Evolutionary conservation across 2,888 invertebrate species (phyloP).

Genomic region (Julus scanicus): DNA sequence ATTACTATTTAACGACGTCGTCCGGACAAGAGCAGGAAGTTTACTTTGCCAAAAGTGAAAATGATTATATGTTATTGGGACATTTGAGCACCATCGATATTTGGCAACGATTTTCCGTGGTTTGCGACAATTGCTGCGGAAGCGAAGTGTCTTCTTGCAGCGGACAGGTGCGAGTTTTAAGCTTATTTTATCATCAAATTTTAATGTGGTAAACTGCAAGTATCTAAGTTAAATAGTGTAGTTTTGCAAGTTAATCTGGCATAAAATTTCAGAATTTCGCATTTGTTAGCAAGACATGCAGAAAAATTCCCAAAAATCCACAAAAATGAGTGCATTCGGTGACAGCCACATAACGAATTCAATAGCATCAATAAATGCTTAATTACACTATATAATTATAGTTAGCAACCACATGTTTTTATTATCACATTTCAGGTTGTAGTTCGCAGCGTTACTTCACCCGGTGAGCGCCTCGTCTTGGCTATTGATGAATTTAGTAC

Average conservation of each 20-base stretch:
- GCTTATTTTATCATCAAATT: too few species aligned
- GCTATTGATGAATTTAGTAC: neutral
- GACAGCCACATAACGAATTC: too few species aligned
- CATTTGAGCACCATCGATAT: neutral
- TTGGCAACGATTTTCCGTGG: neutral
- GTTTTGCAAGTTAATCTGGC: too few species aligned
- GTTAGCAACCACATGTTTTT: too few species aligned
- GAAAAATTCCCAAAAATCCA: too few species aligned
- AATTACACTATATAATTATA: too few species aligned
- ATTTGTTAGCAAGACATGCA: too few species aligned
- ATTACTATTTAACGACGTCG: neutral
- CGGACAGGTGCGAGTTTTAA: neutral
- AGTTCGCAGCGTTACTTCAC: neutral
- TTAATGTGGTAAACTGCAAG: too few species aligned
- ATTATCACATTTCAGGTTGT: neutral
- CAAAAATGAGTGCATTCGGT: too few species aligned
- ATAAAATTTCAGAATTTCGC: too few species aligned
- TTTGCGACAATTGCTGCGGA: neutral
- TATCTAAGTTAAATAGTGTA: too few species aligned
- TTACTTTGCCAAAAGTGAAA: neutral
- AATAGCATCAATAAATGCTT: too few species aligned
- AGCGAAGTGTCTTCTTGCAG: neutral
- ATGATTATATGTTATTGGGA: neutral
- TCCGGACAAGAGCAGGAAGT: neutral
- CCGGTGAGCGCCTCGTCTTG: neutral